Evolutionary conservation across 1,140 invertebrate species (phyloP).

Genomic region (Daktulosphaira vitifoliae): DNA sequence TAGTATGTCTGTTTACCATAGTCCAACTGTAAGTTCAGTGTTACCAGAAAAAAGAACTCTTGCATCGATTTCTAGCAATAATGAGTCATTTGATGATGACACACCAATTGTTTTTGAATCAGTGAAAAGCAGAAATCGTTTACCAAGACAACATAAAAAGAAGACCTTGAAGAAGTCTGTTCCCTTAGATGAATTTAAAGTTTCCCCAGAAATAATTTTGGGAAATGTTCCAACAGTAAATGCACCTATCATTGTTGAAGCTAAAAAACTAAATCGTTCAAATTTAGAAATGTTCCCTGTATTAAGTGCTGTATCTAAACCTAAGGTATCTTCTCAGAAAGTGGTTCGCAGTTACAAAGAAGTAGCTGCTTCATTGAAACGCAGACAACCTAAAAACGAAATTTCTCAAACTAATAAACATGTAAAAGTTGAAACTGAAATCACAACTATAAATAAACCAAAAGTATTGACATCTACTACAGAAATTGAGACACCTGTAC

Average conservation of each 20-base stretch:
- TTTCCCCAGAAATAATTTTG: constrained; percentile 21
- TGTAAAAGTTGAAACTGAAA: constrained; percentile 12
- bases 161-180: constrained; percentile 5
- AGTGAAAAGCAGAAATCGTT: constrained; percentile 3
- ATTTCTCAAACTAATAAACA: constrained; percentile 9
- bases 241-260: background rate
- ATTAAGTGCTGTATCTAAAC: constrained; percentile 3
- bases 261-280: constrained; percentile 15
- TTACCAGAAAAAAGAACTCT: constrained; percentile 4
- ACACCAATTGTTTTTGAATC: constrained; percentile 14
- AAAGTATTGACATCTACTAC: background rate
- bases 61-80: constrained; percentile 13
- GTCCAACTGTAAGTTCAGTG: constrained; percentile 24
- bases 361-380: constrained; percentile 28
- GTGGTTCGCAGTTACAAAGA: constrained; percentile 23
- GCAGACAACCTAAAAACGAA: constrained; percentile 25
- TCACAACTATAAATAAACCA: background rate
- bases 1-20: constrained; percentile 72
- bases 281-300: constrained; percentile 17
- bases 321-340: background rate
- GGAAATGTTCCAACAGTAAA: background rate
- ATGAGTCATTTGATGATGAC: constrained; percentile 14
- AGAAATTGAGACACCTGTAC: background rate
- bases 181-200: constrained; percentile 19
- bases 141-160: constrained; percentile 11